Percentiles rank a stretch among this genome's conserved stretches.
Evolutionary conservation across 2,888 invertebrate genomes (phyloP).

Genomic region (Caenorhabditis virilis): DNA sequence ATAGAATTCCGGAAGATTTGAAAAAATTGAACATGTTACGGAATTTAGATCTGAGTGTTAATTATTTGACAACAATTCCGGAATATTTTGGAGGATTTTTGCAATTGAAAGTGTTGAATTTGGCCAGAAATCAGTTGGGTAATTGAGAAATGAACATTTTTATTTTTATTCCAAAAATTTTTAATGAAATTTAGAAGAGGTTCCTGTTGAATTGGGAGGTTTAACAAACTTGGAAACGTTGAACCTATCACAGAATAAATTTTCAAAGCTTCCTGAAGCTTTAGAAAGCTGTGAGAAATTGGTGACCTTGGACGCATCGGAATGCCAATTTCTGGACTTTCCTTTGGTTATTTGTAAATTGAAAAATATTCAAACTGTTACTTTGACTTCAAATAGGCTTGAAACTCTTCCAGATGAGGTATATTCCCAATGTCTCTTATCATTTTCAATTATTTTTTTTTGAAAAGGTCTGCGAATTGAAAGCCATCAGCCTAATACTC

Average conservation of each 20-base stretch:
- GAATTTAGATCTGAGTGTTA: constrained; percentile 88
- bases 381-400: constrained; percentile 28
- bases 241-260: constrained; percentile 81
- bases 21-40: constrained; percentile 75
- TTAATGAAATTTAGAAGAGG: constrained; percentile 49
- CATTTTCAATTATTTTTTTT: neutral
- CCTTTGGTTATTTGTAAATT: constrained; percentile 16
- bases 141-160: too few species aligned
- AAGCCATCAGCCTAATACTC: constrained; percentile 86
- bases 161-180: neutral
- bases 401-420: constrained; percentile 31
- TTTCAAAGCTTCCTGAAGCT: constrained; percentile 77
- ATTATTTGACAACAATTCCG: constrained; percentile 78
- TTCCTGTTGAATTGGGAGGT: constrained; percentile 72
- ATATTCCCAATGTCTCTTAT: neutral
- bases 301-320: constrained; percentile 17
- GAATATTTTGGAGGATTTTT: constrained; percentile 70
- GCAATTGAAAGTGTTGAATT: constrained; percentile 72
- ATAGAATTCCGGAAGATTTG: constrained; percentile 72
- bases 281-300: constrained; percentile 12
- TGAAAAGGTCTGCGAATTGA: constrained; percentile 73
- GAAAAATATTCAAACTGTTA: constrained; percentile 16
- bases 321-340: constrained; percentile 20
- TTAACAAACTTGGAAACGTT: constrained; percentile 72
- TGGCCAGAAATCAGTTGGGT: constrained; percentile 71